Base-by-base conservation (phyloP, 2,888 invertebrate genomes). In the Drosophila rubida region DNA sequence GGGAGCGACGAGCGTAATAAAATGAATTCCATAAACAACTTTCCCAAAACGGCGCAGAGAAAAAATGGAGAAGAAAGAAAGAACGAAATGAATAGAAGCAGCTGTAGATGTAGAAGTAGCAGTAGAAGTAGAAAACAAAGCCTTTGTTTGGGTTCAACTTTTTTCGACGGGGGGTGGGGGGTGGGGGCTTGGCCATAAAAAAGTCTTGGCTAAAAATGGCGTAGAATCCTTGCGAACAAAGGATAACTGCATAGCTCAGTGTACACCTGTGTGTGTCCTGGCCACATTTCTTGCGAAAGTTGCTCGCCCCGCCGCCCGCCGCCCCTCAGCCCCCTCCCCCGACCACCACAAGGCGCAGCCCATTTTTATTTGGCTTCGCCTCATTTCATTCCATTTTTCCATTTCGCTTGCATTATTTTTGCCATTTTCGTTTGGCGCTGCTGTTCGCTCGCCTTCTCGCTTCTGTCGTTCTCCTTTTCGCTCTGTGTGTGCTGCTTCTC, bases 11-110 rank as follows among this genome's bases (percentile, higher is more conserved):
- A 66, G 64, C 61, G 60, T 71, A 86, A 87, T 80, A 85, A 87
- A 86, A 86, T 87, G 81, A 87, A 78, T 87, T 86, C 83, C 87
- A 79, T 86, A 86, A 87, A 75, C 81, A 87, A 85, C 83, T 85
- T 85, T 87, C 76, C 68, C 71, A 85, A 82, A 82, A 65, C 32
- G n/a, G 32, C 32, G 11, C 32, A n/a, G n/a, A 32, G 3, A 32
- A 32, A 67, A 66, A 73, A 30, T 39, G 44, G 4, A 9, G 23
- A 42, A 46, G 32, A 42, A 49, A 44, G 45, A 62, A 55, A 13
- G 35, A 19, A 25, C 32, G 14, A 50, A 57, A n/a, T 11, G 46
- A 63, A 27, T 37, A 59, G 16, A 46, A 46, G 54, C 9, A 37
- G 16, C n/a, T n/a, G n/a, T n/a, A n/a, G n/a, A n/a, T n/a, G n/a